Evolutionary conservation across 2,797 vertebrate genomes (phyloP).

Genomic region (Pantherophis alleghaniensis): DNA sequence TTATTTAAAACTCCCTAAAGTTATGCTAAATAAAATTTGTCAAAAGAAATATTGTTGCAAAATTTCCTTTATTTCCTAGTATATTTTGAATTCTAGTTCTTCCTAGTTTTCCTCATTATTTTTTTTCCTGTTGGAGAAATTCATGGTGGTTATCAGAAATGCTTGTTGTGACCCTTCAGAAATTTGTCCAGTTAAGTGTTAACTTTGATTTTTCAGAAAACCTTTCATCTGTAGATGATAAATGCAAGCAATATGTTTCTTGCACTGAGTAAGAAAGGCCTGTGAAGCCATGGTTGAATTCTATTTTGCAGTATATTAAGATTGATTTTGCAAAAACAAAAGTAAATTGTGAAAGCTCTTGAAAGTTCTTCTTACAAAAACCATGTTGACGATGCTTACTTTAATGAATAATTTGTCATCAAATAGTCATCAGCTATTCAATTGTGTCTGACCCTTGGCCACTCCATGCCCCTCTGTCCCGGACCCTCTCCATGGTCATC

Average conservation of each 20-base stretch:
- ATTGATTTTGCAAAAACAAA: background rate
- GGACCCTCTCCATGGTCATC: background rate
- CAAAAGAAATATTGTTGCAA: background rate
- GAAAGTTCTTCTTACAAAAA: background rate
- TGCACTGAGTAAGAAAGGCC: background rate
- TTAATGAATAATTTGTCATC: background rate
- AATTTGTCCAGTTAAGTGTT: background rate
- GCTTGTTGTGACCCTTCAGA: background rate
- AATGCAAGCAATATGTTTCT: background rate
- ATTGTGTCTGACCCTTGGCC: background rate
- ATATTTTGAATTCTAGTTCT: background rate
- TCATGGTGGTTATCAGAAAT: background rate
- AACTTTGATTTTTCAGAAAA: background rate
- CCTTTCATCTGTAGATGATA: background rate
- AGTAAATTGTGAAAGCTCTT: background rate
- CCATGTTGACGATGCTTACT: background rate
- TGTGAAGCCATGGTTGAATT: background rate
- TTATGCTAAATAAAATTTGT: conserved; percentile 22
- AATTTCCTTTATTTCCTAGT: background rate
- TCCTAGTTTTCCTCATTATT: background rate
- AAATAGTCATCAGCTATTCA: background rate
- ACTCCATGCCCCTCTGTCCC: background rate
- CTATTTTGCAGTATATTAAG: background rate
- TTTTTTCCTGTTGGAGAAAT: background rate
- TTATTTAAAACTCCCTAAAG: background rate